Evolutionary conservation across 64 coral and sea anemone species (phyloP).

Genomic region (Dendronephthya gigantea): DNA sequence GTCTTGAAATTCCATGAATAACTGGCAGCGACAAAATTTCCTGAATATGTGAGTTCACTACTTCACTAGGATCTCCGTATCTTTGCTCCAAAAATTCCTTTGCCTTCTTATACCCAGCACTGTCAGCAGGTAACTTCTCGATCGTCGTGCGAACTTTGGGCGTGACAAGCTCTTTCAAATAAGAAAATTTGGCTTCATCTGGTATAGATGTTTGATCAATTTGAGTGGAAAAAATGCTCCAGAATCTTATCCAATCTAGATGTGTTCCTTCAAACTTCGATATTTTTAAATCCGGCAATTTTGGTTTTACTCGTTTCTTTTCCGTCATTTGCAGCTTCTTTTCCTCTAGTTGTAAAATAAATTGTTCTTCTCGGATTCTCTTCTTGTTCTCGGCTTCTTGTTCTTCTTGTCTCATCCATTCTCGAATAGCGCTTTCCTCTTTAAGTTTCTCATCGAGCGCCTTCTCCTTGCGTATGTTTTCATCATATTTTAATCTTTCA

Average conservation of each 20-base stretch:
- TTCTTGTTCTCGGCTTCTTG: not conserved
- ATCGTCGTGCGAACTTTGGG: not conserved
- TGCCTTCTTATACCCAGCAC: conserved; percentile 23
- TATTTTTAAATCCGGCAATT: too few species aligned
- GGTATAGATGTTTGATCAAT: too few species aligned
- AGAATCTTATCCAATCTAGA: too few species aligned
- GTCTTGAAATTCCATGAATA: conserved; percentile 15
- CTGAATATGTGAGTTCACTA: conserved; percentile 23
- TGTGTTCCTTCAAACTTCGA: too few species aligned
- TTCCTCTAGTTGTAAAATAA: too few species aligned
- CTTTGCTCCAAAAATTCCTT: conserved; percentile 21
- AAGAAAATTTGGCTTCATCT: conserved; percentile 20
- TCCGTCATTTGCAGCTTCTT: too few species aligned
- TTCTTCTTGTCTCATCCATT: not conserved
- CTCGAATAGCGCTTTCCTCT: not conserved
- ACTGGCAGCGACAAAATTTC: conserved; percentile 19
- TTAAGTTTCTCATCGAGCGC: not conserved
- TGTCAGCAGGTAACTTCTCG: not conserved
- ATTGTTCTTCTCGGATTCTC: too few species aligned
- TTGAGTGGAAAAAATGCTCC: too few species aligned
- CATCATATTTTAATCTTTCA: not conserved
- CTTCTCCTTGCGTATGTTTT: not conserved
- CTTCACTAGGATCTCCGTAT: conserved; percentile 22
- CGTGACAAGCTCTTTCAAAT: conserved; percentile 8
- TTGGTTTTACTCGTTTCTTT: too few species aligned